Conservation (phyloP, 2,888 invertebrate species). For the Pheosia tremula region DNA sequence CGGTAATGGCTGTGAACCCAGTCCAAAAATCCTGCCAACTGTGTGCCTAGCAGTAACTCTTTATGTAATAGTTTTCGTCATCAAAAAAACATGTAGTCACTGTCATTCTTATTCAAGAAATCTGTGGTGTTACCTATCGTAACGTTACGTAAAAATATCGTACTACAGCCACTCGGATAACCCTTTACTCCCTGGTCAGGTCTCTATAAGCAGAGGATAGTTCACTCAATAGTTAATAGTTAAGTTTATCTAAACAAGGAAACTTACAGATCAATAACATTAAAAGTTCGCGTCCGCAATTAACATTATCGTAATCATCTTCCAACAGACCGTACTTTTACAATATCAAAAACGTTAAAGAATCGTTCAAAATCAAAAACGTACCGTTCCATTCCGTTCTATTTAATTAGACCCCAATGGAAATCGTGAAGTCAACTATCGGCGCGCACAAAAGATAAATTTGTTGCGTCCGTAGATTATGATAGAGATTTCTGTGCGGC, state of each 20-base stretch:
- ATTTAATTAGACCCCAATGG: conserved; percentile 55
- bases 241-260: not conserved
- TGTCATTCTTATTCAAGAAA: too few species aligned
- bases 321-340: conserved; percentile 2
- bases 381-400: conserved; percentile 57
- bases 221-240: not conserved
- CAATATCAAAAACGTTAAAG: conserved; percentile 9
- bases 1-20: too few species aligned
- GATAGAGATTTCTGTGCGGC: conserved; percentile 75
- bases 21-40: too few species aligned
- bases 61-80: too few species aligned
- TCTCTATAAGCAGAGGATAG: too few species aligned
- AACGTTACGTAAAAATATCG: too few species aligned
- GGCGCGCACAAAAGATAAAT: conserved; percentile 72
- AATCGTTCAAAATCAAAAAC: conserved; percentile 31
- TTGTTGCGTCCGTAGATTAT: conserved; percentile 67
- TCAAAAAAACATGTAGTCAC: too few species aligned
- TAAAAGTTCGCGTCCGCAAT: conserved; percentile 16
- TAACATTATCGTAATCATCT: conserved; percentile 22
- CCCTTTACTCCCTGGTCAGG: too few species aligned
- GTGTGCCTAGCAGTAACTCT: too few species aligned
- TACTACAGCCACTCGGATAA: too few species aligned
- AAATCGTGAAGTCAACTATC: conserved; percentile 40
- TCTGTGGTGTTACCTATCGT: too few species aligned
- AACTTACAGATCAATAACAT: conserved; percentile 7